Base-by-base conservation (phyloP, 2,888 invertebrate species). In the Xestia sexstrigata region DNA sequence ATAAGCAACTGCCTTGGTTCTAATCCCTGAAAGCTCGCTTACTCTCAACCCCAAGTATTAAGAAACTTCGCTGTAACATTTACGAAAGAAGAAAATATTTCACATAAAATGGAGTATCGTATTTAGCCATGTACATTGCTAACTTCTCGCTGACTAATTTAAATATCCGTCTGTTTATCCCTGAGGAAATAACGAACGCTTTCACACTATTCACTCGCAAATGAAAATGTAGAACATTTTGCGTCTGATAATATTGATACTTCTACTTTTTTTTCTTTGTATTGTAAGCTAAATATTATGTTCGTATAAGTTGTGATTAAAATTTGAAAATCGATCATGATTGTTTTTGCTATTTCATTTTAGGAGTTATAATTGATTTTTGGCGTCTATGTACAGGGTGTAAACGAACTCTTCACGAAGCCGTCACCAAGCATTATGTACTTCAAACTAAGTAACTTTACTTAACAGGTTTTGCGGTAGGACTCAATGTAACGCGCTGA, bases 71-170 rank as follows among this genome's bases (percentile, higher is more conserved):
- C 35, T 63, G 17, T 52, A 58, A 39, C 66, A 72, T 77, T 71
- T 70, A 55, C 63, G 47, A 70, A 72, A 58, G 42, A 67, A 67
- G 62, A 67, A 73, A 76, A 74, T 73, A 71, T 76, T 77, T 74
- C n/a, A 74, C 65, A 72, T 74, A 74, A 85, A 74, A 70, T 75
- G 45, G 52, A 67, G 70, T 49, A 52, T 39, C 2, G 49, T 62
- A 76, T 81, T 75, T 67, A 70, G 81, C 69, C 67, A 52, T 73
- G 42, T 78, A 70, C 74, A 65, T 62, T 35, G 60, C 60, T 62
- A 78, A 84, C 78, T 84, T 79, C 66, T 82, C 76, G 74, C 74
- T 67, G 73, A 74, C 83, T 83, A 83, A 83, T 85, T 85, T 85
- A 76, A 85, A 84, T 79, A 79, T 82, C 73, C 65, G 74, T 70